Evolutionary conservation across 2,113 vertebrate genomes (phyloP), one percentile per base, ranked within the genome.

Genomic region (Pelodiscus sinensis): DNA sequence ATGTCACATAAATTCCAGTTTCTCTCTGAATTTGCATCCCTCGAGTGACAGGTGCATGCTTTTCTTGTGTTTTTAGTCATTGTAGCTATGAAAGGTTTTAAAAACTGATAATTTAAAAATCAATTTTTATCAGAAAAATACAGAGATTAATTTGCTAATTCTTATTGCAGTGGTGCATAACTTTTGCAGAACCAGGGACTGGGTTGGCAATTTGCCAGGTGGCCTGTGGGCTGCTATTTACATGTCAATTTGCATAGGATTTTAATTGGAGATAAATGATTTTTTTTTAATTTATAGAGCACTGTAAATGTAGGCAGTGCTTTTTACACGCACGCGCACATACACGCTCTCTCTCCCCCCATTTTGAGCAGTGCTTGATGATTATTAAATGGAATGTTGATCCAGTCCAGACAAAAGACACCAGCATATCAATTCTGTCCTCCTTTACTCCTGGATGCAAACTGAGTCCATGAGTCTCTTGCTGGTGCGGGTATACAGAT

Each of bases 261-360:
- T 96, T 96, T 96, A 97, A 96, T 96, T 97, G 96, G 94, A 89
- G 89, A 94, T 95, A 96, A 97, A 97, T 91, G 94, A 84, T 5
- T 44, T 44, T 44, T 85, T 95, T 95, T 94, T 65, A 86, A 96
- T 97, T 97, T 96, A 87, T 92, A 88, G 92, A 94, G 73, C 92
- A 84, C 90, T 94, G 89, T 73, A 57, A 96, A 82, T 71, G 44
- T 95, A 94, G 81, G 89, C 89, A 79, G 71, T 71, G 65, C 8
- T 71, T n/a, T 18, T 68, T 65, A 65, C 14, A 65, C 13, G 2
- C 27, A 8, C 78, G 57, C 73, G 6, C 44, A 5, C 44, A 5
- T 6, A 44, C 44, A 44, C 44, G 6, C 15, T 55, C 2, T 56
- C 55, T 21, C 18, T 14, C 19, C 21, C 19, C 19, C 22, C 56